These are phyloP conservation scores for Pseudomyrmex flavicornis DNA, from an alignment of 1,140 invertebrate species.

Conservation along the genomic window DNA sequence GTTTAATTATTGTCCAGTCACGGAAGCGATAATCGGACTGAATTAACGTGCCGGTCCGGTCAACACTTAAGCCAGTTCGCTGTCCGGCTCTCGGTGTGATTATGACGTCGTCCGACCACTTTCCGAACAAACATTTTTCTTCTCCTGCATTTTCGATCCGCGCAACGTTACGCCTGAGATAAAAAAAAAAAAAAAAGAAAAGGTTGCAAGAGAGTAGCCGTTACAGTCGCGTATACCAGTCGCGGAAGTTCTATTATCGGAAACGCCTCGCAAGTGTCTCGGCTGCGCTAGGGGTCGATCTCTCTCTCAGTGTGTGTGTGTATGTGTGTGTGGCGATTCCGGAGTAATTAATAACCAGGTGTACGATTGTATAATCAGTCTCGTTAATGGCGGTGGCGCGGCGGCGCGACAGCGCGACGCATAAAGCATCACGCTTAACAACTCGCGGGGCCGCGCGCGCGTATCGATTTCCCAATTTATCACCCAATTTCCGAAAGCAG, in stretches of 20 bases:
- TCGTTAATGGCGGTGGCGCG: conserved; percentile 41
- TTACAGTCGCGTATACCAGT: not conserved
- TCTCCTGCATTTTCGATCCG: not conserved
- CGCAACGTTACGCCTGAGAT: not conserved
- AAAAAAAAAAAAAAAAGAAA: not conserved
- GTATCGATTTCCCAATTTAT: conserved; percentile 64
- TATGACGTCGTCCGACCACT: conserved; percentile 49
- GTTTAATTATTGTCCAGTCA: conserved; percentile 80
- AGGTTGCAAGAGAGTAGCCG: not conserved
- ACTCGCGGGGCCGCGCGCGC: conserved; percentile 34
- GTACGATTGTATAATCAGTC: conserved; percentile 55
- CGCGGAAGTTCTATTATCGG: not conserved
- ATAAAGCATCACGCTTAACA: conserved; percentile 57
- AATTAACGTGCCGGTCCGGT: conserved; percentile 65
- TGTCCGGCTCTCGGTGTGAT: conserved; percentile 38
- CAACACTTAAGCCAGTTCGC: conserved; percentile 49
- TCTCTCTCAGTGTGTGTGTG: too few relatives aligned
- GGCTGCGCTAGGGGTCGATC: too few relatives aligned
- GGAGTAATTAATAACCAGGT: conserved; percentile 50
- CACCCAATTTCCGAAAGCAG: conserved; percentile 60
- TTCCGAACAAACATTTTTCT: conserved; percentile 53
- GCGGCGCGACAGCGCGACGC: conserved; percentile 24
- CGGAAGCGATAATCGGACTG: conserved; percentile 77
- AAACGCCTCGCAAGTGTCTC: not conserved
- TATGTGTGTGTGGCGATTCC: not conserved